These are phyloP conservation scores for Pangasianodon hypophthalmus DNA, from an alignment of 2,113 vertebrate genomes.

Conservation along the genomic window DNA sequence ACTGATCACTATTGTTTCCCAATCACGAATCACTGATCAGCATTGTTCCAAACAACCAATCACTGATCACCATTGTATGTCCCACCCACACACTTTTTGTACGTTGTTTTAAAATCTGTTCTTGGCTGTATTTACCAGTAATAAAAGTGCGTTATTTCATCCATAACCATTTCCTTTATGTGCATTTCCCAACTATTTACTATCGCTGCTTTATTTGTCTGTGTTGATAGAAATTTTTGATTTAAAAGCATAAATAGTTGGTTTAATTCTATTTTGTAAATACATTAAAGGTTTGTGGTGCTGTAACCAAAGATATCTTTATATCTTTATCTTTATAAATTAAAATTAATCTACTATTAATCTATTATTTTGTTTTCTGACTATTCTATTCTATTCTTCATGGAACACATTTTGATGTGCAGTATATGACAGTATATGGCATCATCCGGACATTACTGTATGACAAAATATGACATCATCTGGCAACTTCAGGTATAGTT, in stretches of 20 bases:
- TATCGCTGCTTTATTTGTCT: background rate
- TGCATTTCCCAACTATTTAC: background rate
- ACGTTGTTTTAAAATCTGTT: background rate
- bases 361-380: background rate
- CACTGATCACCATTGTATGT: background rate
- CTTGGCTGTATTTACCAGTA: background rate
- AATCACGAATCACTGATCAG: no score
- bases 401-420: background rate
- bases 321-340: background rate
- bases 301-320: background rate
- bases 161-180: background rate
- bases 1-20: background rate
- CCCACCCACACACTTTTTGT: background rate
- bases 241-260: background rate
- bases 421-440: background rate
- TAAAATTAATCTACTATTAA: background rate
- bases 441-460: background rate
- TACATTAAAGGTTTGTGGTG: background rate
- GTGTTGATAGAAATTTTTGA: background rate
- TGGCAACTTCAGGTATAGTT: background rate
- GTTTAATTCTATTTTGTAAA: background rate
- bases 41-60: no score
- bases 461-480: background rate
- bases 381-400: background rate
- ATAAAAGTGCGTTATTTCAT: background rate